Evolutionary conservation across 2,888 invertebrate genomes (phyloP).

Genomic region (Dione juno): DNA sequence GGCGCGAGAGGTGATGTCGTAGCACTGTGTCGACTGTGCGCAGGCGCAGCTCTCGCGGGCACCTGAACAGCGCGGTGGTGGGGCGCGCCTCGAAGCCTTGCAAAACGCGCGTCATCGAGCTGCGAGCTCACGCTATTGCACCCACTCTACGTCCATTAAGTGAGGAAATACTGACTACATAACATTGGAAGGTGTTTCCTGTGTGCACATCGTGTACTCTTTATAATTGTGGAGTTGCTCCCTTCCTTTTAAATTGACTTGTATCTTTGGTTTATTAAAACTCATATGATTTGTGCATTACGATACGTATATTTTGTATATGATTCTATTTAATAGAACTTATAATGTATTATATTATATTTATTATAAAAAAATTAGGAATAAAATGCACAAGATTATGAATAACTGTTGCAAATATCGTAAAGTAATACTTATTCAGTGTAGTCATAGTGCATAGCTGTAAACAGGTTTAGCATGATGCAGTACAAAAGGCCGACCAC

Average conservation of each 20-base stretch:
- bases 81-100: slow-evolving; percentile 77
- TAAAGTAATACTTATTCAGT: slow-evolving; percentile 13
- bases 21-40: slow-evolving; percentile 55
- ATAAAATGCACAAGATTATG: slow-evolving; percentile 2
- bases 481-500: slow-evolving; percentile 54
- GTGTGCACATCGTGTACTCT: slow-evolving; percentile 17
- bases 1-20: slow-evolving; percentile 62
- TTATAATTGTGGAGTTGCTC: not conserved
- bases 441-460: slow-evolving; percentile 61
- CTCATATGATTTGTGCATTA: no score
- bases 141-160: slow-evolving; percentile 49
- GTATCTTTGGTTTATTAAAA: no score
- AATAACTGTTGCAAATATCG: not conserved
- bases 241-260: not conserved
- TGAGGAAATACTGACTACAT: slow-evolving; percentile 48
- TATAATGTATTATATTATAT: no score
- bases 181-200: slow-evolving; percentile 45
- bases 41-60: slow-evolving; percentile 53
- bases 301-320: no score
- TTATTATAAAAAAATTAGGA: no score
- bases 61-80: slow-evolving; percentile 64
- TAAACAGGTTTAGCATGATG: slow-evolving; percentile 71
- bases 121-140: slow-evolving; percentile 48
- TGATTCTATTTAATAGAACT: no score
- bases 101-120: slow-evolving; percentile 61